Conservation (phyloP, 2,797 vertebrate species). For the Anomalospiza imberbis region DNA sequence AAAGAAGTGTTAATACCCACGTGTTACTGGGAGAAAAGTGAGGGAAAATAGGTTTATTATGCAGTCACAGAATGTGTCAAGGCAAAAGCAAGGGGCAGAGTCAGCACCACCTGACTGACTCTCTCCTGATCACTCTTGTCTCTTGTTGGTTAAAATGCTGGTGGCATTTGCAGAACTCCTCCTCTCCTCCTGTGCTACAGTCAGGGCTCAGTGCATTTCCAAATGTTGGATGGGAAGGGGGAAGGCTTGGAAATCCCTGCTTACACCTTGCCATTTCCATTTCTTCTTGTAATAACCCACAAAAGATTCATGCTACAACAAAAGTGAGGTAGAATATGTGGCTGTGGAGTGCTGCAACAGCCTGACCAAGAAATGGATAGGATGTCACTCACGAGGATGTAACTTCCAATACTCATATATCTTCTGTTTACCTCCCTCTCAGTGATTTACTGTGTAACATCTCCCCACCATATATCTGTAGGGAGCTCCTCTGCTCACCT, state of each 20-base stretch:
- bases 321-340: neutral
- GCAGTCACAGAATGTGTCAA: neutral
- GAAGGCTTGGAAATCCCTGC: neutral
- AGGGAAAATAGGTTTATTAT: neutral
- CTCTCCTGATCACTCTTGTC: neutral
- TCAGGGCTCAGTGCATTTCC: neutral
- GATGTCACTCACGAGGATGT: neutral
- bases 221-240: neutral
- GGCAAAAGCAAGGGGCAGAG: neutral
- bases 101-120: neutral
- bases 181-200: neutral
- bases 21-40: neutral
- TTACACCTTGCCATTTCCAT: neutral
- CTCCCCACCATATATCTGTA: neutral
- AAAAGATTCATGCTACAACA: neutral
- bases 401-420: neutral
- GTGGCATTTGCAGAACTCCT: neutral
- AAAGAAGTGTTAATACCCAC: neutral
- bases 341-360: neutral
- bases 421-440: neutral
- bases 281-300: neutral
- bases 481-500: slow-evolving; percentile 13
- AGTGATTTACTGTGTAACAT: neutral
- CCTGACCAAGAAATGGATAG: neutral
- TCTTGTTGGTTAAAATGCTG: neutral